Conservation (phyloP, 2,113 vertebrate species). For the Apteryx mantelli region DNA sequence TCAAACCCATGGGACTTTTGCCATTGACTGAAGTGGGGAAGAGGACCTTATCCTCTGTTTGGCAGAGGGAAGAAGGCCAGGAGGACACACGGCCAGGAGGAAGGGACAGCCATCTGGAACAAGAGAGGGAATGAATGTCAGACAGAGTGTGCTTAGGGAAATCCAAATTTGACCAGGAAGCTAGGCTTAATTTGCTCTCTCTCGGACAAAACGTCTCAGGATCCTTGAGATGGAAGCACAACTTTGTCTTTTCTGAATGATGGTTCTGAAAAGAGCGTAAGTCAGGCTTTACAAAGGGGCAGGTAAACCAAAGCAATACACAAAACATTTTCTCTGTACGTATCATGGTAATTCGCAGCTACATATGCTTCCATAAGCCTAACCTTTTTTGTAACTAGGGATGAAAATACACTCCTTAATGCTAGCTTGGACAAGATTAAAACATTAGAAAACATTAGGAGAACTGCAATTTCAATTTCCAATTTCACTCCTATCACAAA, state of each 20-base stretch:
- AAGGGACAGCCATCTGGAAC: neutral
- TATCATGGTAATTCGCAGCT: neutral
- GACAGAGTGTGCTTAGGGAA: neutral
- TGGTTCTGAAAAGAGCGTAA: neutral
- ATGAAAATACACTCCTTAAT: neutral
- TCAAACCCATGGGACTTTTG: neutral
- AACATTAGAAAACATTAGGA: neutral
- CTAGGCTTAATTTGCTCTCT: neutral
- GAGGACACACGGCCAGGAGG: neutral
- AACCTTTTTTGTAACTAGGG: neutral
- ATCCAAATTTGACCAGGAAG: neutral
- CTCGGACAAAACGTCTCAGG: neutral
- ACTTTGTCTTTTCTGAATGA: neutral
- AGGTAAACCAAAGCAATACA: neutral
- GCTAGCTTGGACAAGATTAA: neutral
- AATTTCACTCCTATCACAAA: neutral
- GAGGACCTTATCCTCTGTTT: neutral
- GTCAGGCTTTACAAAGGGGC: neutral
- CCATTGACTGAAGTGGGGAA: neutral
- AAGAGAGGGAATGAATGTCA: neutral
- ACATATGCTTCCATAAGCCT: neutral
- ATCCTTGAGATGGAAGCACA: neutral
- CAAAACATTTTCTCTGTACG: neutral
- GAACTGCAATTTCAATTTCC: neutral
- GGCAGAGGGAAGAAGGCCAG: neutral